Percentiles rank a stretch among this genome's conserved stretches.
These are phyloP conservation scores for Macrotus californicus DNA, from an alignment of 2,113 vertebrate species.

Conservation along the genomic window DNA sequence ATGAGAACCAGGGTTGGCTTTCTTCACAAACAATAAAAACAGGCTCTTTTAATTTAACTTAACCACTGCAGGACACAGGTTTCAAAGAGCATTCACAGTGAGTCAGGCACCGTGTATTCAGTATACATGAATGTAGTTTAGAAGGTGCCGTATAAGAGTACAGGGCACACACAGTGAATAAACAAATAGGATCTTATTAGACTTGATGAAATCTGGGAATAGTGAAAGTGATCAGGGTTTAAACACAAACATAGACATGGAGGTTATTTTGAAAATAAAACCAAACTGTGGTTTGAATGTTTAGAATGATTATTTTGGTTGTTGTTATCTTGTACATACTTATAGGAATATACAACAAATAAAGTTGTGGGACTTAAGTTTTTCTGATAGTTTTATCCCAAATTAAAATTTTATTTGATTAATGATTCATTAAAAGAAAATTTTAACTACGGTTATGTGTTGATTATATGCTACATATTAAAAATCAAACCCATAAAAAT, in stretches of 20 bases:
- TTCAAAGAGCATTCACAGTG: neutral
- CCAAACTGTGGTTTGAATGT: neutral
- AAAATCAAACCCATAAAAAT: neutral
- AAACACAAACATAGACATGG: neutral
- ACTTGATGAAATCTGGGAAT: neutral
- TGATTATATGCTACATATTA: neutral
- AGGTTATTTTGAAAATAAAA: conserved; percentile 16
- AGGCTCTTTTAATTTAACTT: neutral
- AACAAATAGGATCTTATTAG: neutral
- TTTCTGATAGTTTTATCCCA: neutral
- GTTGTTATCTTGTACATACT: neutral
- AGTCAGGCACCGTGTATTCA: neutral
- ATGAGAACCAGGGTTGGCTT: neutral
- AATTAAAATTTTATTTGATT: neutral
- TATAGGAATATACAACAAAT: neutral
- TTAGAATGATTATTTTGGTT: neutral
- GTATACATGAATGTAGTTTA: too few species aligned
- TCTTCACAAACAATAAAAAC: neutral
- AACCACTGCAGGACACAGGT: neutral
- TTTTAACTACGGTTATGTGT: neutral
- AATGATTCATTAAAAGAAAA: neutral
- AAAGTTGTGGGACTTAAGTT: neutral
- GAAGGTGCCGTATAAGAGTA: neutral
- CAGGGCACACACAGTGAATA: neutral
- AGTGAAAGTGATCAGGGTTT: neutral